A percentile compares a stretch with the other conserved stretches of the same genome.
These are phyloP conservation scores for Agrilus planipennis DNA, from an alignment of 1,140 invertebrate species.

Conservation along the genomic window DNA sequence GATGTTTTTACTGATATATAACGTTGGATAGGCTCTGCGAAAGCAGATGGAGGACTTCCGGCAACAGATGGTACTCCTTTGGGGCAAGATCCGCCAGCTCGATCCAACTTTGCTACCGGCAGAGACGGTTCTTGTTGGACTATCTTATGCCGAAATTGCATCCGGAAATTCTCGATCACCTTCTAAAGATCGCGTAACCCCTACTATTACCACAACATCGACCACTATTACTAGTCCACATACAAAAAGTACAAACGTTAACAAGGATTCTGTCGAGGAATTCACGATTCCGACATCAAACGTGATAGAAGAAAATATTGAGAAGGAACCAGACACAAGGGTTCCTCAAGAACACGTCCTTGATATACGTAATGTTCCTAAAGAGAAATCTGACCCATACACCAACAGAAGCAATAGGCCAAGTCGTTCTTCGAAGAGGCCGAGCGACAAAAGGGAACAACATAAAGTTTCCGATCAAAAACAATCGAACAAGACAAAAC, in stretches of 20 bases:
- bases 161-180: constrained; percentile 17
- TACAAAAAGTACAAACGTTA: too few relatives aligned
- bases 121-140: constrained; percentile 32
- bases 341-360: background rate
- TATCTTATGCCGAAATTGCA: constrained; percentile 38
- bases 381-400: too few relatives aligned
- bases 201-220: constrained; percentile 4
- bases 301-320: background rate
- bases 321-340: background rate
- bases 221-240: background rate
- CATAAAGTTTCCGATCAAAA: too few relatives aligned
- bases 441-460: too few relatives aligned
- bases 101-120: constrained; percentile 43
- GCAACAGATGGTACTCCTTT: constrained; percentile 53
- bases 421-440: too few relatives aligned
- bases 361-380: too few relatives aligned
- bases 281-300: background rate
- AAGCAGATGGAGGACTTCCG: constrained; percentile 48
- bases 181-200: constrained; percentile 19
- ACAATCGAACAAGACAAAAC: too few relatives aligned
- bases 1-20: constrained; percentile 33
- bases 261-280: background rate
- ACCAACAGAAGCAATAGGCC: too few relatives aligned
- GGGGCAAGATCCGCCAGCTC: constrained; percentile 53
- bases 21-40: constrained; percentile 60